Evolutionary conservation across 2,888 invertebrate genomes (phyloP), one percentile per base, ranked within the genome.

Genomic region (Perdita meconis): DNA sequence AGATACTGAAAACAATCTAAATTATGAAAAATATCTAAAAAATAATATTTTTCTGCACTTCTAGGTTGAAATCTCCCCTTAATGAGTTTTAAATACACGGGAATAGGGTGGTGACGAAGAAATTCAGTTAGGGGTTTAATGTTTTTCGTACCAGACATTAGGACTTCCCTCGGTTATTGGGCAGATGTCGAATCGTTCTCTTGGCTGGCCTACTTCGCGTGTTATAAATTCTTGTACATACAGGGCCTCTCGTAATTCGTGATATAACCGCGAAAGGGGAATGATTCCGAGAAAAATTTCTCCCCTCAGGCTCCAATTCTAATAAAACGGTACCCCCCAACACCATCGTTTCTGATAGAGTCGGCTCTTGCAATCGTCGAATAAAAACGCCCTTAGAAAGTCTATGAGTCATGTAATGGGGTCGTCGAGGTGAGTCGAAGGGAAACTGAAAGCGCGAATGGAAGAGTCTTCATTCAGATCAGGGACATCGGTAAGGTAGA

Each of bases 351-450:
- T 2, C 42, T 64, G 19, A n/a, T 30, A 8, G 12, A 0, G n/a
- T 4, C 6, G 34, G 34, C 34, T 47, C 16, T 34, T 34, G 3
- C 51, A 30, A 53, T 22, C n/a, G 51, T 13, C 30, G 47, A 56
- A 59, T 55, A 44, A 65, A 50, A 42, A 3, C 30, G 2, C 16
- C 34, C 66, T 73, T 38, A 19, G 40, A n/a, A 61, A 53, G 72
- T 57, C 61, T 34, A 70, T 36, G 64, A 57, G 55, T 75, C 72
- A 38, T 44, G 68, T 60, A 76, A 76, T 69, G 59, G 60, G 63
- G 61, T 68, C 53, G 42, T 71, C 72, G 4, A 38, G 34, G n/a
- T n/a, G 51, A 19, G 1, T 44, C 60, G 16, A 36, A 60, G 51
- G 42, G 59, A 51, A 16, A 34, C 56, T n/a, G 66, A 66, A 60